phyloP scores from a whole-genome alignment of 2,888 invertebrate genomes.

The Eugnorisma glareosa region DNA sequence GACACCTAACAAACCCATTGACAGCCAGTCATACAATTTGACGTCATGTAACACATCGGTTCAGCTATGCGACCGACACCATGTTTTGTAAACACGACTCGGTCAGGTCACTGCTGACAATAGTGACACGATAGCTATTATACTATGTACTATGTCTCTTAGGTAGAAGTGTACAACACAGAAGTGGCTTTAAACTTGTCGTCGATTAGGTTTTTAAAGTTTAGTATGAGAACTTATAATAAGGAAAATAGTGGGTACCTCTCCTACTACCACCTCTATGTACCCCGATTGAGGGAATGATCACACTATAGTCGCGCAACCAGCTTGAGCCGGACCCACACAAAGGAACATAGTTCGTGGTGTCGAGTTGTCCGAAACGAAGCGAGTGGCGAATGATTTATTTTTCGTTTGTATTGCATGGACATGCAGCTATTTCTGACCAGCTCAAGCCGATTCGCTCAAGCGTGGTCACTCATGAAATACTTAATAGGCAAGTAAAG shows the following conservation, averaged over 20 bases:
- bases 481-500: no score
- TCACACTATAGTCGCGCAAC: not conserved
- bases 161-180: not conserved
- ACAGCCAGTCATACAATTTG: not conserved
- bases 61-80: constrained; percentile 44
- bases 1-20: not conserved
- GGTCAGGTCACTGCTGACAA: constrained; percentile 22
- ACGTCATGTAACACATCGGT: constrained; percentile 18
- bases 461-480: no score
- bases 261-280: not conserved
- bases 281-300: not conserved
- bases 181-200: not conserved
- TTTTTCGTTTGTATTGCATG: no score
- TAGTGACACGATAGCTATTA: not conserved
- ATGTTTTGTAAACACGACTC: constrained; percentile 47
- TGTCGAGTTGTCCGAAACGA: not conserved
- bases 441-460: no score
- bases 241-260: not conserved
- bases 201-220: not conserved
- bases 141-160: no score
- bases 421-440: no score
- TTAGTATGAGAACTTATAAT: not conserved
- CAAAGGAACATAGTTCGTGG: not conserved
- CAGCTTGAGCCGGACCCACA: not conserved
- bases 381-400: no score